Evolutionary conservation across 2,888 invertebrate genomes (phyloP).

Genomic region (Drosophila hamatofila): DNA sequence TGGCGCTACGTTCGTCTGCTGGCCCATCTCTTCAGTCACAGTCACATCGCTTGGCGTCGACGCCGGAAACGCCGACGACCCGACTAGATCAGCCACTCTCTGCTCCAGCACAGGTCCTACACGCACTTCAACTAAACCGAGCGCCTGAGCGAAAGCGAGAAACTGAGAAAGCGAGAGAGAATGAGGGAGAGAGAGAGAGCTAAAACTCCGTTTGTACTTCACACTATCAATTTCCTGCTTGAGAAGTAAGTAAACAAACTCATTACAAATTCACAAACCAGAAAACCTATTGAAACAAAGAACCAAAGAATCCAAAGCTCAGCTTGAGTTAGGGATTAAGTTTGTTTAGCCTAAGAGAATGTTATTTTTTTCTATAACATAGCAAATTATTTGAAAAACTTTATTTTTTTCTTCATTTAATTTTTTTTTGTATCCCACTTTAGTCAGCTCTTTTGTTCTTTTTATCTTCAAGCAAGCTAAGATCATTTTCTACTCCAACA

Average conservation of each 20-base stretch:
- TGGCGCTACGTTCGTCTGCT: constrained; percentile 61
- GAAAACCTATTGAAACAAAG: neutral
- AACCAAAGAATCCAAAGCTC: neutral
- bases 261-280: neutral
- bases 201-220: constrained; percentile 37
- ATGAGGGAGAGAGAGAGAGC: neutral
- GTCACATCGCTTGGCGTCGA: constrained; percentile 60
- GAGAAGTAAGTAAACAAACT: constrained; percentile 51
- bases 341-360: neutral
- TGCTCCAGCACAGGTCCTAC: neutral
- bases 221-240: constrained; percentile 38
- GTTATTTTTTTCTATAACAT: too few relatives aligned
- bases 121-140: neutral
- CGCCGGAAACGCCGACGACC: constrained; percentile 67
- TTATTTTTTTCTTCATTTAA: too few relatives aligned
- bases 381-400: too few relatives aligned
- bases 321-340: neutral
- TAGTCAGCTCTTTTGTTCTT: too few relatives aligned
- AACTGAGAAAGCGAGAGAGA: neutral
- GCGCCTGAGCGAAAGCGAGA: neutral
- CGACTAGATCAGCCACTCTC: constrained; percentile 30
- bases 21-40: constrained; percentile 55
- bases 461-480: too few relatives aligned
- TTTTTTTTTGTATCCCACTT: too few relatives aligned
- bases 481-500: too few relatives aligned